These are phyloP conservation scores for Pseudachorutes palmiensis DNA, from an alignment of 1,140 invertebrate genomes.

Conservation along the genomic window DNA sequence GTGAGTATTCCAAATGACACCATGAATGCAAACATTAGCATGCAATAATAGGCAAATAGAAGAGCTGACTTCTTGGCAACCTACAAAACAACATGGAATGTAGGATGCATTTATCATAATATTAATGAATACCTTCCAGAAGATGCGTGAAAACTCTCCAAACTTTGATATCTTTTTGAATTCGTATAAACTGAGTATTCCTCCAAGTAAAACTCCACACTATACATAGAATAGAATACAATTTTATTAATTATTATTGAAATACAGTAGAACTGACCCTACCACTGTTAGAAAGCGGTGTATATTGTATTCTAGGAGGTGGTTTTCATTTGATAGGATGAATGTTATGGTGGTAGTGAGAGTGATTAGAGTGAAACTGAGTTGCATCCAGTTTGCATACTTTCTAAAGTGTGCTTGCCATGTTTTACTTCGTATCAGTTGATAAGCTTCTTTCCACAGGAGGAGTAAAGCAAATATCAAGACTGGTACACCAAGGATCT, in stretches of 20 bases:
- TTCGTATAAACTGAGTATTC: background rate
- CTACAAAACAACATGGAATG: background rate
- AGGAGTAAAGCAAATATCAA: background rate
- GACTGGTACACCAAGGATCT: background rate
- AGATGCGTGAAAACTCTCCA: background rate
- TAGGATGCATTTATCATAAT: background rate
- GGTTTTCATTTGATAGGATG: background rate
- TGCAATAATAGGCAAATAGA: background rate
- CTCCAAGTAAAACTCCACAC: background rate
- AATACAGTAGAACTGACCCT: too few relatives aligned
- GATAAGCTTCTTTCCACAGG: background rate
- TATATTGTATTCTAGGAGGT: background rate
- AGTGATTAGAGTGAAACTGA: background rate
- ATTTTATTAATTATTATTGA: too few relatives aligned
- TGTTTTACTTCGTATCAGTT: background rate
- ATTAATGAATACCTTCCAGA: slow-evolving; percentile 8
- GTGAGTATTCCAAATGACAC: background rate
- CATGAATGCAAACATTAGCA: slow-evolving; percentile 5
- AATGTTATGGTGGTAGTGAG: background rate
- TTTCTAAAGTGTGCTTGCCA: slow-evolving; percentile 4
- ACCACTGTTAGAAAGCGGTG: slow-evolving; percentile 4
- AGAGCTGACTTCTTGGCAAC: slow-evolving; percentile 4
- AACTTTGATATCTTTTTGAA: slow-evolving; percentile 5
- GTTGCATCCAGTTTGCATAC: background rate
- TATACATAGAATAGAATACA: background rate